Conservation (phyloP, 2,113 vertebrate genomes). For the Lipophrys pholis region DNA sequence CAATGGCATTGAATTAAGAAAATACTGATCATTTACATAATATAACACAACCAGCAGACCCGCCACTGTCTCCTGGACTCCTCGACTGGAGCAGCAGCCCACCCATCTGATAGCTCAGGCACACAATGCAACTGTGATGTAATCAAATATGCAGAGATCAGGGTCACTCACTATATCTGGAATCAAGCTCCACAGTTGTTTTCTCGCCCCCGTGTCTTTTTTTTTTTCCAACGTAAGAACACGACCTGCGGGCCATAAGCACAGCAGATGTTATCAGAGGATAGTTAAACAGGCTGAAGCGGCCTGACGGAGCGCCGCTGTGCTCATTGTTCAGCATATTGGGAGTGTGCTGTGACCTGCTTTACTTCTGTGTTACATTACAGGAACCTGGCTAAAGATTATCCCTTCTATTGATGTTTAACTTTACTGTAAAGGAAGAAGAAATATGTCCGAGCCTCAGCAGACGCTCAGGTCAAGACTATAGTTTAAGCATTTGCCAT, state of each 20-base stretch:
- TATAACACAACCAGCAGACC: too few relatives aligned
- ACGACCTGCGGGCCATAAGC: conserved; percentile 35
- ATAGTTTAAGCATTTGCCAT: too few relatives aligned
- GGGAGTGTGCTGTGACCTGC: conserved; percentile 70
- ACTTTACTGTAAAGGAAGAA: not conserved
- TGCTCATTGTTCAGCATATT: conserved; percentile 68
- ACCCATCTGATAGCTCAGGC: conserved; percentile 27
- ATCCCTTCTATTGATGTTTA: conserved; percentile 21
- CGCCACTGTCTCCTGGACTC: not conserved
- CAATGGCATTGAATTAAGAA: not conserved
- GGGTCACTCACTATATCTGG: conserved; percentile 35
- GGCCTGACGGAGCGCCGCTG: conserved; percentile 58
- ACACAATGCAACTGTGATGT: conserved; percentile 40
- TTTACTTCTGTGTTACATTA: conserved; percentile 72
- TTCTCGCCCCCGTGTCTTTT: conserved; percentile 54
- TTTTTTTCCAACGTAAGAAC: conserved; percentile 28
- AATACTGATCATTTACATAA: not conserved
- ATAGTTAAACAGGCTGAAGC: conserved; percentile 69
- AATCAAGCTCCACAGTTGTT: conserved; percentile 36
- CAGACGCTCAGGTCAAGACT: too few relatives aligned
- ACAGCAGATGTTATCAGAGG: conserved; percentile 71
- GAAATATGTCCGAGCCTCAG: not conserved
- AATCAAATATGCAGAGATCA: conserved; percentile 48
- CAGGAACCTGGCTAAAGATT: conserved; percentile 45
- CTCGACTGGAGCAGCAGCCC: not conserved